Percentiles rank a stretch among this genome's conserved stretches.
These are phyloP conservation scores for Decapterus maruadsi DNA, from an alignment of 2,797 vertebrate genomes.

Conservation along the genomic window DNA sequence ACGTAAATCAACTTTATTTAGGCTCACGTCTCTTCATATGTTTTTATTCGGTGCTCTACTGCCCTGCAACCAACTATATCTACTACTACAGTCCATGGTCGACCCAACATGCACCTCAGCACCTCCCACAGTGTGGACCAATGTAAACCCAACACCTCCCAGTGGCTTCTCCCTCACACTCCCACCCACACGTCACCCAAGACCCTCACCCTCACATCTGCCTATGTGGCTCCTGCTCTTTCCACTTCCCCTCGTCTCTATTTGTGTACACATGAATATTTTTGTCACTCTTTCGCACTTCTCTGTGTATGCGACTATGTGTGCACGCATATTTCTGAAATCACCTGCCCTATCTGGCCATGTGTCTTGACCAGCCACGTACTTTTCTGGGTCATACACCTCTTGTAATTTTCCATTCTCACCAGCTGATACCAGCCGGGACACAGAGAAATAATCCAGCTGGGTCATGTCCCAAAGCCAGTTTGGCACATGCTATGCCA, in stretches of 20 bases:
- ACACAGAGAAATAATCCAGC: constrained; percentile 10
- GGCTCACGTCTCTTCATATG: too few relatives aligned
- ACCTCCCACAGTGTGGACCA: constrained; percentile 76
- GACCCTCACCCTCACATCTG: constrained; percentile 29
- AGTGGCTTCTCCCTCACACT: constrained; percentile 28
- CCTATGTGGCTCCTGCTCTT: constrained; percentile 17
- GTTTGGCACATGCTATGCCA: constrained; percentile 26
- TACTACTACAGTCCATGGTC: constrained; percentile 20
- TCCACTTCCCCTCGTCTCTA: constrained; percentile 36
- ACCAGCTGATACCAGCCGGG: constrained; percentile 43
- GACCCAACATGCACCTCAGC: constrained; percentile 40
- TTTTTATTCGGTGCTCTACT: constrained; percentile 4
- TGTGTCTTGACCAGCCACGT: constrained; percentile 35
- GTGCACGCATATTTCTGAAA: constrained; percentile 39
- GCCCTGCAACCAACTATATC: constrained; percentile 41
- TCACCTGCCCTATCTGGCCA: constrained; percentile 52
- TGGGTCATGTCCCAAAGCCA: constrained; percentile 35
- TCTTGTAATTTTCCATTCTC: constrained; percentile 79
- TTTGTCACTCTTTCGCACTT: constrained; percentile 40
- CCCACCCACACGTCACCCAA: constrained; percentile 36
- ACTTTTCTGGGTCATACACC: constrained; percentile 42
- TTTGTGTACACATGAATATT: constrained; percentile 49
- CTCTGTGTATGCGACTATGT: constrained; percentile 11
- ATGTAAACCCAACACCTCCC: constrained; percentile 67
- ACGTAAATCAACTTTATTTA: not conserved